Base-by-base conservation (phyloP, 2,888 invertebrate species). In the Lasioglossum oenotherae region DNA sequence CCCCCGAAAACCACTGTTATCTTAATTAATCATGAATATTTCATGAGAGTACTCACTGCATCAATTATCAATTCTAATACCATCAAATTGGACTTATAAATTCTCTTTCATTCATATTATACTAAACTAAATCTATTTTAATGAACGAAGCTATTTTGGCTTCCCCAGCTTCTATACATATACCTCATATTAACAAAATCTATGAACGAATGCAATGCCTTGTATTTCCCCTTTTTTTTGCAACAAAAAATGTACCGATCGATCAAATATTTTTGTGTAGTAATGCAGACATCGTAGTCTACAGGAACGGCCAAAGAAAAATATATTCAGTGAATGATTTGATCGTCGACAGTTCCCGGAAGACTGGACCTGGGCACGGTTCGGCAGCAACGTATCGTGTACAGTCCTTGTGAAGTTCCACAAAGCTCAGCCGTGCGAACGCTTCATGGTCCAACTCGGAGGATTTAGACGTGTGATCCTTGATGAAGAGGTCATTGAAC, bases 401-500 rank as follows among this genome's bases (percentile, higher is more conserved):
- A 74, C 74, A 82, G 85, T 74, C 81, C 85, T 88, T 85, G 84
- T 89, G 90, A 89, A 91, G 90, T 87, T 88, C 87, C 88, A 90
- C 89, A 74, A 76, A 49, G 77, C 80, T 88, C 76, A 82, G 82
- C 88, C 89, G 72, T 85, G 85, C 74, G 75, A 86, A 84, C 80
- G 80, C 85, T 90, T 86, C 60, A 69, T 79, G 78, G 84, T 87
- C 84, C 78, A 84, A 78, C 88, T 87, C 81, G 80, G 85, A 91
- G 92, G 91, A 91, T 92, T 90, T 90, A 87, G 90, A 89, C 92
- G 91, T 92, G 93, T 92, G 93, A 93, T 93, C 92, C 93, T 92
- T 93, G 93, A 94, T 94, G 94, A 93, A 93, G 93, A 88, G 93
- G 89, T 90, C 90, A 92, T 92, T 85, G 90, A 87, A 87, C 88